Percentiles rank a stretch among this genome's conserved stretches.
Evolutionary conservation across 2,888 invertebrate genomes (phyloP).

Genomic region (Branchipolynoe longqiensis): DNA sequence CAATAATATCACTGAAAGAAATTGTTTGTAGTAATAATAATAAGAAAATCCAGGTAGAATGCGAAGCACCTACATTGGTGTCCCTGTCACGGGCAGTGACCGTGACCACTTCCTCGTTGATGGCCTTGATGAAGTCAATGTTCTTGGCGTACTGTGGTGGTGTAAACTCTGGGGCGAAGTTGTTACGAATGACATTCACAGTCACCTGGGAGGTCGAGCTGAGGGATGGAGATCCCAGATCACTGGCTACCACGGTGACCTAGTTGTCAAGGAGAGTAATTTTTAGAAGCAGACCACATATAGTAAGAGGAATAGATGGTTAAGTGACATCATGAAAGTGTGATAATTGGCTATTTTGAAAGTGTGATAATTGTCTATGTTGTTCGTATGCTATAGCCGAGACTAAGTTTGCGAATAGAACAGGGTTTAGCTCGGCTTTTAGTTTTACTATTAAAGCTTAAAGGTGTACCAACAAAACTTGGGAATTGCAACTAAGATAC

Average conservation of each 20-base stretch:
- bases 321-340: too few relatives aligned
- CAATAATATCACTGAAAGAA: background rate
- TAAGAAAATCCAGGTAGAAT: background rate
- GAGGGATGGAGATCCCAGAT: slow-evolving; percentile 69
- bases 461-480: too few relatives aligned
- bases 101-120: slow-evolving; percentile 64
- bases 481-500: too few relatives aligned
- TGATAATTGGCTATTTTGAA: too few relatives aligned
- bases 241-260: slow-evolving; percentile 71
- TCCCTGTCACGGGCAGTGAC: slow-evolving; percentile 73
- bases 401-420: too few relatives aligned
- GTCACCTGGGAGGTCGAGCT: slow-evolving; percentile 69
- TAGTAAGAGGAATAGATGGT: too few relatives aligned
- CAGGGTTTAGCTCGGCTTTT: too few relatives aligned
- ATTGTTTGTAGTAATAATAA: background rate
- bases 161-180: slow-evolving; percentile 69
- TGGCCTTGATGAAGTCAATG: slow-evolving; percentile 63
- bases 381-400: too few relatives aligned
- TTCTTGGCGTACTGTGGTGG: slow-evolving; percentile 59
- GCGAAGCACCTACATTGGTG: slow-evolving; percentile 66
- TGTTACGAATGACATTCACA: slow-evolving; percentile 71
- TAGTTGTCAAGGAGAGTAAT: too few relatives aligned
- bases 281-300: too few relatives aligned
- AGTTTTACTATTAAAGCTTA: too few relatives aligned
- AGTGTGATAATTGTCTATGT: too few relatives aligned